These are phyloP conservation scores for Lamellibrachia satsuma DNA, from an alignment of 2,888 invertebrate species.

Conservation along the genomic window DNA sequence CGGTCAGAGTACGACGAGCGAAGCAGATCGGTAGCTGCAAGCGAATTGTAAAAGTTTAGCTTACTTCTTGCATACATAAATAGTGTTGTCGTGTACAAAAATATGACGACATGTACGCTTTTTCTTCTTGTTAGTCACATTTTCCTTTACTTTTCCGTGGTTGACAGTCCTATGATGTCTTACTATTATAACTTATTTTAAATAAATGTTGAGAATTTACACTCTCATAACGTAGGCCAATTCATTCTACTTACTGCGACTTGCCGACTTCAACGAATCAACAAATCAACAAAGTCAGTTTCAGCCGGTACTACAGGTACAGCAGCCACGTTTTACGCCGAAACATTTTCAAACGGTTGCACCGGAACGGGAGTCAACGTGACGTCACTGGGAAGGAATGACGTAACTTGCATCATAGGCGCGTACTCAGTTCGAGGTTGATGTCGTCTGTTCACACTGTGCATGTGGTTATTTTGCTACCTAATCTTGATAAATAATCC, in stretches of 20 bases:
- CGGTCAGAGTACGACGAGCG: background rate
- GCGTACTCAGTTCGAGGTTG: background rate
- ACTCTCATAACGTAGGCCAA: no score
- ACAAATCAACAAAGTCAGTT: background rate
- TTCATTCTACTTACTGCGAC: background rate
- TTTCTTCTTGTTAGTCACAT: no score
- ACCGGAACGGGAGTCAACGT: background rate
- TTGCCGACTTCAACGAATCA: background rate
- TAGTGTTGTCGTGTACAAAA: no score
- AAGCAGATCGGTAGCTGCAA: background rate
- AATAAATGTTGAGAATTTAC: no score
- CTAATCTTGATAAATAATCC: no score
- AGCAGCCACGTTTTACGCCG: background rate
- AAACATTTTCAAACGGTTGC: background rate
- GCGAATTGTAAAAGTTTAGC: background rate
- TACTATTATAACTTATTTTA: no score
- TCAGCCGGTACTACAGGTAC: background rate
- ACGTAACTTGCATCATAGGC: background rate
- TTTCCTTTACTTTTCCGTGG: no score
- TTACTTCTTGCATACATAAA: background rate
- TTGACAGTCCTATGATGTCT: no score
- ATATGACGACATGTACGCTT: no score
- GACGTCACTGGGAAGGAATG: background rate
- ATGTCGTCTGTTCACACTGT: background rate
- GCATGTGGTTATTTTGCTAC: no score